Base-by-base conservation (phyloP, 2,113 vertebrate genomes). In the Chloroceryle aenea region DNA sequence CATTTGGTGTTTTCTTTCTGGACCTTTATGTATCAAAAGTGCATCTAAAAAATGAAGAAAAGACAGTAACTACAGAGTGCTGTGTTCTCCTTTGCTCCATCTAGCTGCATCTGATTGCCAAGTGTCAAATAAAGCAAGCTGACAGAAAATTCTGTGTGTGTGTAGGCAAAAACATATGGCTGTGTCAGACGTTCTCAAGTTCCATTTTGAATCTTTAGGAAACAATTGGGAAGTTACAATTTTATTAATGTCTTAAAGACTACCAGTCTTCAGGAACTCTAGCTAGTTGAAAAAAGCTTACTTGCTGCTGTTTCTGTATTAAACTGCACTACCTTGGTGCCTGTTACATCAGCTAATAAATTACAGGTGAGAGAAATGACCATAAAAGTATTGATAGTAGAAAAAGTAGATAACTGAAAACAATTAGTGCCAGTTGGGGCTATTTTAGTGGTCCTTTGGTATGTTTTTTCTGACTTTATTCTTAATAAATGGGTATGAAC, bases 1-100 rank as follows among this genome's bases (percentile, higher is more conserved):
- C 75, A 3, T 50, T 74, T 3, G 1, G 5, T 3, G 0, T 3
- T 15, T 47, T 34, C 62, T 76, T 66, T 7, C 47, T 67, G 3
- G 73, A 30, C 6, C 3, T 72, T 48, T 68, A 7, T 73, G 5
- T 91, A 21, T 15, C 61, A 64, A 43, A 74, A 5, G 3, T 48
- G 9, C 14, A 40, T 26, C 3, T 2, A 59, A 43, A 40, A 14
- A 47, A 67, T 15, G 5, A 6, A 79, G 4, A 12, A 36, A 21
- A 42, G 12, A 23, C 27, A 61, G 5, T 43, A 64, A 50, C 45
- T 67, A 30, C 4, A 72, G 42, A 32, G 26, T 50, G 7, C 27
- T 53, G 12, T 62, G 34, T 90, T 43, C 14, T 53, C 12, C 13
- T 74, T 43, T 73, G 23, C 73, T 78, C 30, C 55, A 12, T 61